These are phyloP conservation scores for Arbacia lixula DNA, from an alignment of 53 echinoderm and acorn worm genomes.

Conservation along the genomic window DNA sequence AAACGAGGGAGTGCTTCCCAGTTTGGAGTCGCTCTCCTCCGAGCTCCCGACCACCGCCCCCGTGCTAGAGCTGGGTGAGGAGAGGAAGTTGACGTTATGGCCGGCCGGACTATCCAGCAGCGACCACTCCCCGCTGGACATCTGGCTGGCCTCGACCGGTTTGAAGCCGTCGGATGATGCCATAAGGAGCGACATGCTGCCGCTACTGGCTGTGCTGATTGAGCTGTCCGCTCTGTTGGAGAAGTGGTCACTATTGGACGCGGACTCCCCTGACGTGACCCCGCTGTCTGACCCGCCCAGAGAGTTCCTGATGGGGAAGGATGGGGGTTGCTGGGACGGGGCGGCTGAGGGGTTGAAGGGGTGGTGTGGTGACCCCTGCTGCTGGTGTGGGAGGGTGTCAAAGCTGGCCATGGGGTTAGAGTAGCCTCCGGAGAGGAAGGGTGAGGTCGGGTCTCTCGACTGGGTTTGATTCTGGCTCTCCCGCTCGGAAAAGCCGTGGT, in stretches of 20 bases:
- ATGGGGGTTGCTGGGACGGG: constrained; percentile 21
- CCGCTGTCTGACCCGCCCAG: constrained; percentile 66
- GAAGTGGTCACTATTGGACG: constrained; percentile 62
- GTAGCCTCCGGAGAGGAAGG: constrained; percentile 38
- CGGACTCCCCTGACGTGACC: constrained; percentile 58
- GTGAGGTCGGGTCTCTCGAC: background rate
- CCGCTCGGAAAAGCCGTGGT: constrained; percentile 81
- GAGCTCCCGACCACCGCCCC: constrained; percentile 48
- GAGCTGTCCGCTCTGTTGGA: constrained; percentile 68
- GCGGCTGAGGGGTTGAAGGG: constrained; percentile 3
- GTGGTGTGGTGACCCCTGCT: background rate
- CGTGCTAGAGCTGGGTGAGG: constrained; percentile 37
- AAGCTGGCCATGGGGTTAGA: constrained; percentile 51
- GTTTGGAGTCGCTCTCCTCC: constrained; percentile 49
- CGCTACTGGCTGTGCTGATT: constrained; percentile 65
- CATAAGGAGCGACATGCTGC: constrained; percentile 68
- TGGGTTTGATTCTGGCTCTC: constrained; percentile 7
- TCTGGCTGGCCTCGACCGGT: constrained; percentile 39
- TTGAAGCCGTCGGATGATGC: constrained; percentile 62
- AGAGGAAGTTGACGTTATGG: constrained; percentile 26
- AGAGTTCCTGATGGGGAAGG: constrained; percentile 46
- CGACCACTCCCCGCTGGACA: constrained; percentile 52
- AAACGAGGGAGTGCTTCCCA: constrained; percentile 57
- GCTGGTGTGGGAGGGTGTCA: constrained; percentile 44
- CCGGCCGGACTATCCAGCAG: constrained; percentile 24